phyloP scores from a whole-genome alignment of 2,888 invertebrate genomes.

The Lasioglossum oenotherae region DNA sequence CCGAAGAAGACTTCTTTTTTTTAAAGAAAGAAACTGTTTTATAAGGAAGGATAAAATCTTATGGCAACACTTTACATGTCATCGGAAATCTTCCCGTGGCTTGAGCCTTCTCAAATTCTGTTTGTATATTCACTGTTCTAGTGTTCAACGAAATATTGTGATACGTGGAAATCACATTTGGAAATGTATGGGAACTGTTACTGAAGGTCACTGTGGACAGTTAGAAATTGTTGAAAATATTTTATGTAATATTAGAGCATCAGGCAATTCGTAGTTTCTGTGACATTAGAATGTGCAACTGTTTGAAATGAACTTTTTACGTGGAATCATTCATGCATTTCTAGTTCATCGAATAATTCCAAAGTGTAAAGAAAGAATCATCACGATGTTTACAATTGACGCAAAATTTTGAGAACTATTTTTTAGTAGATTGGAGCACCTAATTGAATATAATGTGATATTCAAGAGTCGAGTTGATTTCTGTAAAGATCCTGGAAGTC shows the following conservation, averaged over 20 bases:
- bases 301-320: background rate
- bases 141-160: conserved; percentile 2
- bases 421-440: conserved; percentile 17
- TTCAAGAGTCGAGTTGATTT: background rate
- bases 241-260: background rate
- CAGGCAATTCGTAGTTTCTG: background rate
- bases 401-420: background rate
- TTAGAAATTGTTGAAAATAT: conserved; percentile 13
- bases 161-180: conserved; percentile 14
- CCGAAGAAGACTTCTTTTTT: background rate
- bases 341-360: background rate
- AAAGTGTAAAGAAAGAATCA: background rate
- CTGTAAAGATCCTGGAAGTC: background rate
- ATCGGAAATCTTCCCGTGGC: background rate
- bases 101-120: background rate
- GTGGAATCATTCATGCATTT: conserved; percentile 13
- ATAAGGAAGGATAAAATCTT: background rate
- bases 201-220: background rate
- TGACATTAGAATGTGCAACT: background rate
- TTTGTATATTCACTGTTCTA: conserved; percentile 7
- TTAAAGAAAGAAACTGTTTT: background rate
- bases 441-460: background rate
- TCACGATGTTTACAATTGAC: background rate
- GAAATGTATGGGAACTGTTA: too few species aligned
- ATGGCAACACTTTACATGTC: background rate